phyloP scores from a whole-genome alignment of 2,888 invertebrate species.

The Diogma glabrata region DNA sequence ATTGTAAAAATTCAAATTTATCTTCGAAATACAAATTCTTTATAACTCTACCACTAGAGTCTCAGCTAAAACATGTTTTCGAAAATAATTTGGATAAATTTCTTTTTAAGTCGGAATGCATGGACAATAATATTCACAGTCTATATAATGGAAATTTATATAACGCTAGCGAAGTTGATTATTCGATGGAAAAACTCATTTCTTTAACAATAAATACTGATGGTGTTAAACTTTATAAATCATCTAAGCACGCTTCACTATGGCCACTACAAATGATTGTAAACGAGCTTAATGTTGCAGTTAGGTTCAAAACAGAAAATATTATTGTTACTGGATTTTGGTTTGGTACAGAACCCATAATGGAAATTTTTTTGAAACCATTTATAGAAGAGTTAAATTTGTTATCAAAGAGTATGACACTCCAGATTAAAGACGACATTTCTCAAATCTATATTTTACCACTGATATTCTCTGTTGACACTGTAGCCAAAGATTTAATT shows the following conservation, averaged over 20 bases:
- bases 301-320: conserved; percentile 7
- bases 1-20: background rate
- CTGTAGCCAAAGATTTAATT: background rate
- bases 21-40: background rate
- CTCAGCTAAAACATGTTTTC: background rate
- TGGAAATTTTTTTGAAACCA: conserved; percentile 2
- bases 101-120: too few species aligned
- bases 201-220: conserved; percentile 5
- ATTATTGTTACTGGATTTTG: background rate
- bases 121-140: background rate
- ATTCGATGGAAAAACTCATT: background rate
- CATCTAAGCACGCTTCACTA: background rate
- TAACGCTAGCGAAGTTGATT: background rate
- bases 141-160: conserved; percentile 1
- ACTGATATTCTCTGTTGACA: background rate
- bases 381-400: conserved; percentile 8
- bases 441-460: background rate
- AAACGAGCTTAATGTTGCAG: background rate
- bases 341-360: conserved; percentile 1
- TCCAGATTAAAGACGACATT: background rate
- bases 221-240: conserved; percentile 3
- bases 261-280: conserved; percentile 9
- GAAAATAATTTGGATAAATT: background rate
- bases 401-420: background rate
- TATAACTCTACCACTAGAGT: background rate